phyloP scores from a whole-genome alignment of 2,888 invertebrate species.

The Drosophila cognata region DNA sequence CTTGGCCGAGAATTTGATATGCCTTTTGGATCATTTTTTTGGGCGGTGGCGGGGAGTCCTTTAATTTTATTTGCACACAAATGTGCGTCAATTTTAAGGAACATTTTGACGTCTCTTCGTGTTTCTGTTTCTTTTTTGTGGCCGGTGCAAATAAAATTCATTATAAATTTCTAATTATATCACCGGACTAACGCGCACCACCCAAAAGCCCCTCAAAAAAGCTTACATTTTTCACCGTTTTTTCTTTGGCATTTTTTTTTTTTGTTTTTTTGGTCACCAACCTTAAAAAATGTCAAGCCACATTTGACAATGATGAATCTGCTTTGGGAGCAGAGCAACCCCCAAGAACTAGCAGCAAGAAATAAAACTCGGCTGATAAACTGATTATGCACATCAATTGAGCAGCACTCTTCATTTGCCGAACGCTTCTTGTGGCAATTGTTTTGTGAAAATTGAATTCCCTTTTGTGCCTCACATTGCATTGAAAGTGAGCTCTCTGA shows the following conservation, averaged over 20 bases:
- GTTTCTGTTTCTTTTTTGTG: slow-evolving; percentile 58
- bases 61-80: slow-evolving; percentile 79
- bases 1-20: slow-evolving; percentile 84
- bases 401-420: slow-evolving; percentile 51
- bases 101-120: slow-evolving; percentile 59
- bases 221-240: slow-evolving; percentile 55
- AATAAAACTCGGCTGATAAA: slow-evolving; percentile 64
- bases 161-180: slow-evolving; percentile 81
- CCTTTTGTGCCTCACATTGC: slow-evolving; percentile 62
- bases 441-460: slow-evolving; percentile 77
- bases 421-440: slow-evolving; percentile 64
- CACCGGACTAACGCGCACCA: slow-evolving; percentile 47
- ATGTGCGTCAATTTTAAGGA: slow-evolving; percentile 71
- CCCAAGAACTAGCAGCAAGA: slow-evolving; percentile 12
- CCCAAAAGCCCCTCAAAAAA: slow-evolving; percentile 61
- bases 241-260: slow-evolving; percentile 10
- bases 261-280: slow-evolving; percentile 18
- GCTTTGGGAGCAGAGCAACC: slow-evolving; percentile 51
- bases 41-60: slow-evolving; percentile 47
- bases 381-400: slow-evolving; percentile 81
- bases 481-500: slow-evolving; percentile 27
- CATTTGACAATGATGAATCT: slow-evolving; percentile 80
- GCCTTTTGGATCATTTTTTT: slow-evolving; percentile 51
- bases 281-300: slow-evolving; percentile 73
- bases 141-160: slow-evolving; percentile 81